Percentiles rank a stretch among this genome's conserved stretches.
These are phyloP conservation scores for Poeciliopsis turneri DNA, from an alignment of 2,797 vertebrate genomes.

Conservation along the genomic window DNA sequence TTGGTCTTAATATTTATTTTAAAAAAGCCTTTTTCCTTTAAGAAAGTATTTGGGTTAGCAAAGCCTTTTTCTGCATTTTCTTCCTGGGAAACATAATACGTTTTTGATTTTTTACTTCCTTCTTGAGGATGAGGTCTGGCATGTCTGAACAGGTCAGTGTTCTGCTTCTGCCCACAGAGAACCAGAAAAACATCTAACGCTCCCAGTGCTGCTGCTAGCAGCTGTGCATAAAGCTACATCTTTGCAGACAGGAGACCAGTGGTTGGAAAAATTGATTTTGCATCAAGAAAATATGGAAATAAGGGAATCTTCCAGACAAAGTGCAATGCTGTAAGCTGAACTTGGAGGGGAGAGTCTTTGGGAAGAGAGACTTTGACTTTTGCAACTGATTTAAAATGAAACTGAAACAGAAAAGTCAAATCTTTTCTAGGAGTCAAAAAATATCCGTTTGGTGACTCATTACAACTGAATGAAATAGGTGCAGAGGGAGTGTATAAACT, in stretches of 20 bases:
- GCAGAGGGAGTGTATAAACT: not conserved
- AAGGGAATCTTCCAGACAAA: conserved; percentile 45
- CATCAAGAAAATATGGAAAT: conserved; percentile 53
- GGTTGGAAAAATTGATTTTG: conserved; percentile 55
- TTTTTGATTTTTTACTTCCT: conserved; percentile 36
- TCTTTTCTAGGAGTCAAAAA: conserved; percentile 1
- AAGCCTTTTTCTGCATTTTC: conserved; percentile 20
- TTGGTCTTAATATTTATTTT: conserved; percentile 45
- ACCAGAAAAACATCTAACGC: conserved; percentile 76
- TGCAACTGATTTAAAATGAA: conserved; percentile 20
- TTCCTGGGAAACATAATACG: conserved; percentile 19
- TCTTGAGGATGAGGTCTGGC: conserved; percentile 47
- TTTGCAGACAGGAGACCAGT: conserved; percentile 27
- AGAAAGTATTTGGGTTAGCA: conserved; percentile 13
- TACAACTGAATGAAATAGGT: conserved; percentile 1
- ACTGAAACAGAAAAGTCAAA: conserved; percentile 18
- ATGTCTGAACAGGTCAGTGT: conserved; percentile 59
- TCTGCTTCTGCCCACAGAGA: conserved; percentile 45
- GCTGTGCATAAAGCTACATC: conserved; percentile 13
- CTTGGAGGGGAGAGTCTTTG: not conserved
- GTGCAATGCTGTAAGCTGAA: conserved; percentile 37
- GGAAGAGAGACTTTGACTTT: conserved; percentile 16
- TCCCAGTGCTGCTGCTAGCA: conserved; percentile 31
- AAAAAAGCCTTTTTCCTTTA: conserved; percentile 23
- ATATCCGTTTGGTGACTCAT: conserved; percentile 15